These are phyloP conservation scores for Drosophila cardini DNA, from an alignment of 1,140 invertebrate genomes.

Conservation along the genomic window DNA sequence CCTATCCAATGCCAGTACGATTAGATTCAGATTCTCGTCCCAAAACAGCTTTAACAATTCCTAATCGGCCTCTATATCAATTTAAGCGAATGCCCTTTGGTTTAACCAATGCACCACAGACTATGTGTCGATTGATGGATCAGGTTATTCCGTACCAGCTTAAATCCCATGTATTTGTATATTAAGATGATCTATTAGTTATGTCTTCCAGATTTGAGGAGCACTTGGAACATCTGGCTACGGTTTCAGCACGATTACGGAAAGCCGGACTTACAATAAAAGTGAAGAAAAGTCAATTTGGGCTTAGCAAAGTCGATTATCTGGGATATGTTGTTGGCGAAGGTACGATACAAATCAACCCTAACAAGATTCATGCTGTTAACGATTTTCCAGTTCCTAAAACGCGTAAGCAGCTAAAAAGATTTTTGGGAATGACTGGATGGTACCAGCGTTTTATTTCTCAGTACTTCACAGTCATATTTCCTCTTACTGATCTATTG, in stretches of 20 bases:
- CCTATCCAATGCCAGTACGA: no score
- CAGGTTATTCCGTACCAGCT: slow-evolving; percentile 9
- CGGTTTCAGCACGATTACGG: not conserved
- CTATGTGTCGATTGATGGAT: slow-evolving; percentile 12
- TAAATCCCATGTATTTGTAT: not conserved
- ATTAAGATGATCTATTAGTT: not conserved
- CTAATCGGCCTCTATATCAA: slow-evolving; percentile 70
- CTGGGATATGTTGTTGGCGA: not conserved
- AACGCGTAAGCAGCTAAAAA: not conserved
- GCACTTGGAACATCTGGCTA: not conserved
- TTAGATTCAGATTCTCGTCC: not conserved
- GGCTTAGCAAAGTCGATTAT: not conserved
- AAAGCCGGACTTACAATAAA: not conserved
- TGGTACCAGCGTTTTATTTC: not conserved
- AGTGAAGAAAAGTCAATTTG: not conserved
- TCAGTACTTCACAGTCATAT: not conserved
- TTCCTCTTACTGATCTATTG: not conserved
- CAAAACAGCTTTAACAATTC: slow-evolving; percentile 37
- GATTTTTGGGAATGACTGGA: not conserved
- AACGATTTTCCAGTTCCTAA: not conserved
- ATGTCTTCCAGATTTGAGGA: slow-evolving; percentile 3
- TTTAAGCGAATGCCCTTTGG: slow-evolving; percentile 42
- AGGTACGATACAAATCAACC: not conserved
- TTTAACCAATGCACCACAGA: slow-evolving; percentile 54
- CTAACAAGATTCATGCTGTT: not conserved